Percentiles rank a stretch among this genome's conserved stretches.
phyloP scores from a whole-genome alignment of 2,797 vertebrate species.

The Myotis pilosus region DNA sequence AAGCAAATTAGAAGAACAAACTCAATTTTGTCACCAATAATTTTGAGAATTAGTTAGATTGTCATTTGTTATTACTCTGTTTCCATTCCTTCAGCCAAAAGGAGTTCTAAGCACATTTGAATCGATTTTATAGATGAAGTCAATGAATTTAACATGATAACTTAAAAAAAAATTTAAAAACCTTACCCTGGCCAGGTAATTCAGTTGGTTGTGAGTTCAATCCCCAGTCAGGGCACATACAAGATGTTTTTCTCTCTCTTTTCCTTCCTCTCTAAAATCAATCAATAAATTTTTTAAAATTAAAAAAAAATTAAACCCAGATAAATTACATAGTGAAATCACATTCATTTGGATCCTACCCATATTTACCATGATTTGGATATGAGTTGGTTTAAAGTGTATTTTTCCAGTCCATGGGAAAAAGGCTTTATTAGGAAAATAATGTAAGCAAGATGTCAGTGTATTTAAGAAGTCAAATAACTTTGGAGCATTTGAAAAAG shows the following conservation, averaged over 20 bases:
- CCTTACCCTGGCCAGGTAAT: background rate
- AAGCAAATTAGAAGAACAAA: slow-evolving; percentile 1
- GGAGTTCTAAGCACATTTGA: slow-evolving; percentile 40
- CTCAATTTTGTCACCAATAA: slow-evolving; percentile 36
- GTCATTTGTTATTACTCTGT: slow-evolving; percentile 7
- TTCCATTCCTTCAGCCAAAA: slow-evolving; percentile 36
- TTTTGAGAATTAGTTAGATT: slow-evolving; percentile 40
- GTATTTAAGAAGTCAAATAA: background rate
- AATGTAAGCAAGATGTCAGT: background rate
- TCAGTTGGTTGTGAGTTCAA: background rate
- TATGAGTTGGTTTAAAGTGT: slow-evolving; percentile 10
- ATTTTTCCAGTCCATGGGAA: background rate
- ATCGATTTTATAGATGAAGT: slow-evolving; percentile 40
- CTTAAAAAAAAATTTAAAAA: background rate
- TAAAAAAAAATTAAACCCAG: background rate
- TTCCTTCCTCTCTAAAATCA: background rate
- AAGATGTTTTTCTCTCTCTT: background rate
- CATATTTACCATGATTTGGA: background rate
- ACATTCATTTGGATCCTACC: background rate
- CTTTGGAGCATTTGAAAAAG: slow-evolving; percentile 14
- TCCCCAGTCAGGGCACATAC: background rate
- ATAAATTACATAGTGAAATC: background rate
- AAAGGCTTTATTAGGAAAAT: background rate
- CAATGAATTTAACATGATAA: slow-evolving; percentile 18
- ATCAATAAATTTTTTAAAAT: background rate